These are phyloP conservation scores for Herpetotheres cachinnans DNA, from an alignment of 2,113 vertebrate species.

Conservation along the genomic window DNA sequence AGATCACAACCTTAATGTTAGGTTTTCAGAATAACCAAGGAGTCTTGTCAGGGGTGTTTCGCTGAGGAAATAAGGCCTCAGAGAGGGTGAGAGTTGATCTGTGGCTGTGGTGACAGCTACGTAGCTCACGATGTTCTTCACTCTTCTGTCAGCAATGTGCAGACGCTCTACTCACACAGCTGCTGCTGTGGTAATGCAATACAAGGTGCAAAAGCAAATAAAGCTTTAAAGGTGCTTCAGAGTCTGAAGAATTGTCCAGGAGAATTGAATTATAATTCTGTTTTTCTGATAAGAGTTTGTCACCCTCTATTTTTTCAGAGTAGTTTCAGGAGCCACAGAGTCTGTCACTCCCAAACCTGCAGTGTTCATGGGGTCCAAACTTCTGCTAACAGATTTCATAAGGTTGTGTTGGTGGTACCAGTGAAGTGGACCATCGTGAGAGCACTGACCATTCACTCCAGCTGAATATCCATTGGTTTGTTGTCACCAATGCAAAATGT, in stretches of 20 bases:
- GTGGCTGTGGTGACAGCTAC: not conserved
- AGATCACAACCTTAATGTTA: not conserved
- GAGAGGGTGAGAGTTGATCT: not conserved
- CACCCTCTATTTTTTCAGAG: not conserved
- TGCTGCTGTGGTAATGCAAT: not conserved
- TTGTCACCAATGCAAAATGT: not conserved
- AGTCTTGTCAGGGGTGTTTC: not conserved
- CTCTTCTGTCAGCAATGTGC: not conserved
- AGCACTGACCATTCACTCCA: not conserved
- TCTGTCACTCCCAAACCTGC: not conserved
- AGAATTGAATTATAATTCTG: not conserved
- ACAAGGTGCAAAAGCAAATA: not conserved
- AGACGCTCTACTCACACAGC: not conserved
- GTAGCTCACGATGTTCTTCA: not conserved
- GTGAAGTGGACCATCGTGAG: not conserved
- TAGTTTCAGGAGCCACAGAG: not conserved
- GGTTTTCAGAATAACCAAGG: not conserved
- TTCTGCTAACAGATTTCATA: not conserved
- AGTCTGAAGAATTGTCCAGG: not conserved
- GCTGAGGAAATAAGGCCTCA: not conserved
- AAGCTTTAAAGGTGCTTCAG: not conserved
- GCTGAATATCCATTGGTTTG: not conserved
- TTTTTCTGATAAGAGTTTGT: not conserved
- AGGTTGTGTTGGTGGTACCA: not conserved
- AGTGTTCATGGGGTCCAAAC: not conserved